Conservation (phyloP, 2,113 vertebrate species). For the Myiozetetes cayanensis region DNA sequence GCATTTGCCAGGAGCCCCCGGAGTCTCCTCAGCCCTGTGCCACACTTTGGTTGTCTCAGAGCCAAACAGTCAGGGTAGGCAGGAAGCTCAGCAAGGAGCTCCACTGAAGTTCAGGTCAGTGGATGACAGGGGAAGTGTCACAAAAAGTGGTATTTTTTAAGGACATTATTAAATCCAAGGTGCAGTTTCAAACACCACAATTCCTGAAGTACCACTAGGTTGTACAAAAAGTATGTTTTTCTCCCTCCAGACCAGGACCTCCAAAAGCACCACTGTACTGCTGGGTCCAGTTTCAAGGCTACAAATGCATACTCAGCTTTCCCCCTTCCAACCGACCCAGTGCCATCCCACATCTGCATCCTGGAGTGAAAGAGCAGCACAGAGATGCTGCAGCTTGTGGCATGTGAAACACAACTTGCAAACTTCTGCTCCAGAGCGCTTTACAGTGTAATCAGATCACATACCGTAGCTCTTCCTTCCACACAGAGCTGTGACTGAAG, state of each 20-base stretch:
- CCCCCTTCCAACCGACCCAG: not conserved
- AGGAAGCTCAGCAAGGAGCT: not conserved
- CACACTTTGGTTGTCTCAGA: not conserved
- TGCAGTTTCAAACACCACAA: not conserved
- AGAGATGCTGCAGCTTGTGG: not conserved
- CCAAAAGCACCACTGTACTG: not conserved
- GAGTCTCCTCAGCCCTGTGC: not conserved
- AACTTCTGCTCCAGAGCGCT: not conserved
- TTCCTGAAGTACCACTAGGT: not conserved
- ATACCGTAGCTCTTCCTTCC: not conserved
- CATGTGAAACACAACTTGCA: not conserved
- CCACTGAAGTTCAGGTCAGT: not conserved
- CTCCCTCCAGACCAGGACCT: not conserved
- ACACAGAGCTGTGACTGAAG: not conserved
- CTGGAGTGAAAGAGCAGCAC: not conserved
- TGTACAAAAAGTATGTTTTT: fast-evolving
- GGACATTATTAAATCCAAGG: not conserved
- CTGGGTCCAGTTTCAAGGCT: not conserved
- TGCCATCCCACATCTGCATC: not conserved
- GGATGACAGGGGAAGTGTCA: not conserved
- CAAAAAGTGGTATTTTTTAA: fast-evolving
- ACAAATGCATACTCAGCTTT: not conserved
- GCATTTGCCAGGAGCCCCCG: not conserved
- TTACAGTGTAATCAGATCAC: not conserved
- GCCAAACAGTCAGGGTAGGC: not conserved